Evolutionary conservation across 1,140 invertebrate species (phyloP).

Genomic region (Maconellicoccus hirsutus): DNA sequence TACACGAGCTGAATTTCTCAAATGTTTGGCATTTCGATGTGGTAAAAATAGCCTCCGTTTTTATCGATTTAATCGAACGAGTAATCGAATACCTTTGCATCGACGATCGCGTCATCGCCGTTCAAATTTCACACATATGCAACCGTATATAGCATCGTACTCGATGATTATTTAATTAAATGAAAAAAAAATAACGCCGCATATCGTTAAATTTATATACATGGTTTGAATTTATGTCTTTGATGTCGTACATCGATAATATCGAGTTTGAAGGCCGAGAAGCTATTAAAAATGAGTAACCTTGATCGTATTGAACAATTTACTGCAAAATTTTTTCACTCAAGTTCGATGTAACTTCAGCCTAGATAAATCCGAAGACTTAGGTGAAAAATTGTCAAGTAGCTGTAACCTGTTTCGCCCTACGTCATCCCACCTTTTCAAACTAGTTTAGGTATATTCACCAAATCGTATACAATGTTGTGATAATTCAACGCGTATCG

Average conservation of each 20-base stretch:
- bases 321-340: not conserved
- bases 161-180: not conserved
- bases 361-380: no score
- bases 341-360: not conserved
- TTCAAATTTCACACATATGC: not conserved
- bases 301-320: not conserved
- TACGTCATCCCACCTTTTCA: not conserved
- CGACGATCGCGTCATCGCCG: not conserved
- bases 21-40: not conserved
- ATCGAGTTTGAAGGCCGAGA: not conserved
- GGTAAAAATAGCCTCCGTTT: not conserved
- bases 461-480: not conserved
- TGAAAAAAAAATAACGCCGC: not conserved
- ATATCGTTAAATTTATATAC: not conserved
- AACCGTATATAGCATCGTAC: not conserved
- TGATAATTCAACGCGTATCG: not conserved
- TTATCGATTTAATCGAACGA: not conserved
- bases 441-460: not conserved
- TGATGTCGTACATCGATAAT: not conserved
- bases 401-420: no score
- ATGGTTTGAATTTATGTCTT: not conserved
- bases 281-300: not conserved
- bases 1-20: not conserved
- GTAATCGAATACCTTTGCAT: not conserved
- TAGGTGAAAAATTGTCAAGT: no score